Percentiles rank a stretch among this genome's conserved stretches.
Conservation (phyloP, 2,888 invertebrate genomes). For the Rhingia rostrata region DNA sequence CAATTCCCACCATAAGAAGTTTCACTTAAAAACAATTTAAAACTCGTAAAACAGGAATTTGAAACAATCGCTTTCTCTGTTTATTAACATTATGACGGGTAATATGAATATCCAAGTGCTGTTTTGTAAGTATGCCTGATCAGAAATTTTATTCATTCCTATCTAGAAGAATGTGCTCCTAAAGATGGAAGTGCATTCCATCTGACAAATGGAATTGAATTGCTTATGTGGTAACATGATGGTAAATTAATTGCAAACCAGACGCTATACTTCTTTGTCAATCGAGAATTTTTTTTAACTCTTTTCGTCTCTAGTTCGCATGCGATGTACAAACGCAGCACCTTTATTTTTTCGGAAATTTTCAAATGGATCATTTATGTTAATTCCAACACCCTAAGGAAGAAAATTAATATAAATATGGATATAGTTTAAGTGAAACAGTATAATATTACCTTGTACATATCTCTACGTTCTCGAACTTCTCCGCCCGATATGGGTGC, state of each 20-base stretch:
- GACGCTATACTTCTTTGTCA: neutral
- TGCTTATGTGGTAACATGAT: neutral
- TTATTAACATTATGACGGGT: conserved; percentile 27
- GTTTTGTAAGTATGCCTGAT: conserved; percentile 25
- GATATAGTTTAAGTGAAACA: neutral
- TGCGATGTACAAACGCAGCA: conserved; percentile 95
- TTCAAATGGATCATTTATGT: conserved; percentile 97
- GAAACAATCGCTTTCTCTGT: conserved; percentile 23
- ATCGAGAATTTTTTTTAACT: conserved; percentile 74
- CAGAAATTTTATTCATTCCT: conserved; percentile 4
- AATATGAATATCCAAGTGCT: conserved; percentile 30
- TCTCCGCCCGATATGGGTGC: conserved; percentile 96
- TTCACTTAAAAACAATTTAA: neutral
- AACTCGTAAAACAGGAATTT: neutral
- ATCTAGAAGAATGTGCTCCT: neutral
- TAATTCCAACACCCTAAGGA: conserved; percentile 92
- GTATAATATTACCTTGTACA: conserved; percentile 87
- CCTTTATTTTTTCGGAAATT: conserved; percentile 98
- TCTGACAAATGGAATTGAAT: neutral
- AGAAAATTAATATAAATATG: neutral
- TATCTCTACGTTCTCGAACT: conserved; percentile 94
- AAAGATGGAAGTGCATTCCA: conserved; percentile 4
- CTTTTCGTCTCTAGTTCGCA: conserved; percentile 94
- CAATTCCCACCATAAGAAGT: too few species aligned
- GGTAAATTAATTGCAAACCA: neutral